Evolutionary conservation across 2,797 vertebrate species (phyloP), one percentile per base, ranked within the genome.

Genomic region (Rhinophrynus dorsalis): DNA sequence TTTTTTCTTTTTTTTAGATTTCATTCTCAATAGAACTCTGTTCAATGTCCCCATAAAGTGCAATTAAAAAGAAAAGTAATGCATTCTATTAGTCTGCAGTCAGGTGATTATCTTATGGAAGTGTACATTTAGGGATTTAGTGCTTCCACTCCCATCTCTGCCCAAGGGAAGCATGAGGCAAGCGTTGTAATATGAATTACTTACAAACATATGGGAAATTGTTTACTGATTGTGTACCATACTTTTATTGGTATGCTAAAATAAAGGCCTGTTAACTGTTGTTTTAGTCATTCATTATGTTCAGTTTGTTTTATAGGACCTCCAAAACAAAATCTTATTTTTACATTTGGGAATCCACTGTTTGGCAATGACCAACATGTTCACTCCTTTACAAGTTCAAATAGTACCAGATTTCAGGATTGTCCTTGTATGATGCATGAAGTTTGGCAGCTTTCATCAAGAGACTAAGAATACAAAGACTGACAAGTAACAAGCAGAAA

Each of bases 61-160:
- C 47, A 38, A 26, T 33, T 20, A 54, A 69, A 62, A 52, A 51
- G 67, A 52, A 50, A 60, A 68, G 42, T 54, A 52, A 59, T n/a
- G n/a, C n/a, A 66, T 59, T 60, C 47, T 61, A 68, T 61, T 62
- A 61, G 57, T 45, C 57, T 47, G 52, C 23, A 55, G 47, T 62
- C 50, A 40, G 11, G 48, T 35, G 47, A 52, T 69, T 61, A 69
- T 61, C 21, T 69, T 44, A 54, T 48, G 8, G 27, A 55, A 68
- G 13, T 30, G 56, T 38, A 58, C 56, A 51, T 68, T 29, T n/a
- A 69, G 27, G 47, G 37, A 44, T 45, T 58, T 58, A 15, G 15
- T 15, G 17, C 20, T 9, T 30, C 9, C 42, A 18, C 47, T 61
- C 35, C 24, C 38, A 44, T n/a, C 42, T 23, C 6, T 54, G 24